Percentiles rank a stretch among this genome's conserved stretches.
Conservation (phyloP, 2,797 vertebrate genomes). For the Sebastiscus albofasciatus region DNA sequence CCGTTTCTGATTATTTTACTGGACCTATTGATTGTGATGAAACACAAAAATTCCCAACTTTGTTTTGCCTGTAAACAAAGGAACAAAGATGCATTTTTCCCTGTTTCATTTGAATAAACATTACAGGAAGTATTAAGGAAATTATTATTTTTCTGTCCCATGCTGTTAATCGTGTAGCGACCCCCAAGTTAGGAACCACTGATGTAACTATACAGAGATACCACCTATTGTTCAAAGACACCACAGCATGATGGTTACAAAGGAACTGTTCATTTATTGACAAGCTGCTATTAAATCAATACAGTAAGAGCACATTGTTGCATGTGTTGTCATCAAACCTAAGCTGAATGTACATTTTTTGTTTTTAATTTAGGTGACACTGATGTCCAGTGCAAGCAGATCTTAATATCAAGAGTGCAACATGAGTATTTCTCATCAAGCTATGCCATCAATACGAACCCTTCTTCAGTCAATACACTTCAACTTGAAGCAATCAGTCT, state of each 20-base stretch:
- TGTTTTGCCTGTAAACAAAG: neutral
- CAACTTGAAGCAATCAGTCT: conserved; percentile 71
- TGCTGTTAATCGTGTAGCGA: neutral
- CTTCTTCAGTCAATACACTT: conserved; percentile 58
- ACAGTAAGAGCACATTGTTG: conserved; percentile 31
- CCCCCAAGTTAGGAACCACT: neutral
- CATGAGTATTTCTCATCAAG: conserved; percentile 12
- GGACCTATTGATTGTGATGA: neutral
- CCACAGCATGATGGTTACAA: conserved; percentile 37
- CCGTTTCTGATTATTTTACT: neutral
- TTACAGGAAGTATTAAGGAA: neutral
- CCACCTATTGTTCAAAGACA: neutral
- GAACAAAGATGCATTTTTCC: neutral
- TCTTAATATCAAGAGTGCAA: neutral
- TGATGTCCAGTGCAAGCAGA: conserved; percentile 20
- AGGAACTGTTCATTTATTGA: conserved; percentile 76
- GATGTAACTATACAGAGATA: neutral
- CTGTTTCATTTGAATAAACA: neutral
- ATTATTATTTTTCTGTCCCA: neutral
- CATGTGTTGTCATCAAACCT: conserved; percentile 12
- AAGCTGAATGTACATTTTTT: conserved; percentile 25
- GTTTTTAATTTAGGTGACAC: conserved; percentile 30
- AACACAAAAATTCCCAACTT: neutral
- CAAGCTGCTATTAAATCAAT: conserved; percentile 31
- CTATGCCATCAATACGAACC: conserved; percentile 45